Conservation (phyloP, 2,113 vertebrate genomes). For the Centropristis striata region DNA sequence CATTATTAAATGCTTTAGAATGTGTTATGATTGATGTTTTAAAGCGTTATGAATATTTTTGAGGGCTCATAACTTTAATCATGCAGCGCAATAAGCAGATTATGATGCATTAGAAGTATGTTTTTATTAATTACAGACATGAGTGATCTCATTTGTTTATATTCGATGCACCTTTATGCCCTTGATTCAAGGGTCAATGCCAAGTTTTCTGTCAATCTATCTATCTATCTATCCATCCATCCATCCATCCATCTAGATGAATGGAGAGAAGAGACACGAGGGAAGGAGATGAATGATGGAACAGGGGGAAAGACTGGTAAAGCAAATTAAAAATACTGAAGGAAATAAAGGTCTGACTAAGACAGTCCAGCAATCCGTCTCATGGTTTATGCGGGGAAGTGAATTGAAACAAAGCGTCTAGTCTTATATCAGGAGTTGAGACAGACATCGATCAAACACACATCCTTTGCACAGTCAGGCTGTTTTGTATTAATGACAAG, state of each 20-base stretch:
- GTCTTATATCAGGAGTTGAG: conserved; percentile 36
- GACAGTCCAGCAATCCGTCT: background rate
- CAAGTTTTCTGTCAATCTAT: conserved; percentile 14
- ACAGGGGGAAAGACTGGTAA: background rate
- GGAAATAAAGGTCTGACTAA: conserved; percentile 1
- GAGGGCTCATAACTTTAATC: too few species aligned
- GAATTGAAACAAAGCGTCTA: conserved; percentile 52
- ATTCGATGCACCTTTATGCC: background rate
- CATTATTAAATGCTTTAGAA: too few species aligned
- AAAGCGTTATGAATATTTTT: too few species aligned
- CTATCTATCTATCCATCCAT: background rate
- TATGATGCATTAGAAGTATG: too few species aligned
- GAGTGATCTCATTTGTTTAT: background rate
- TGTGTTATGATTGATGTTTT: too few species aligned
- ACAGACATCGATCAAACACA: conserved; percentile 43
- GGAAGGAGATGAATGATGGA: background rate
- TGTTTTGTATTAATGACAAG: conserved; percentile 5
- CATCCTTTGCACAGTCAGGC: background rate
- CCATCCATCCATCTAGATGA: background rate
- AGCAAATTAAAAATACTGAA: background rate
- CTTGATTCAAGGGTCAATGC: conserved; percentile 16
- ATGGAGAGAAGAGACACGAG: background rate
- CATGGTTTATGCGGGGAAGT: background rate
- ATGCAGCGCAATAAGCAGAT: too few species aligned
- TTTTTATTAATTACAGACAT: too few species aligned